Percentiles rank a stretch among this genome's conserved stretches.
Conservation (phyloP, 1,140 invertebrate genomes). For the Rhysida immarginata region DNA sequence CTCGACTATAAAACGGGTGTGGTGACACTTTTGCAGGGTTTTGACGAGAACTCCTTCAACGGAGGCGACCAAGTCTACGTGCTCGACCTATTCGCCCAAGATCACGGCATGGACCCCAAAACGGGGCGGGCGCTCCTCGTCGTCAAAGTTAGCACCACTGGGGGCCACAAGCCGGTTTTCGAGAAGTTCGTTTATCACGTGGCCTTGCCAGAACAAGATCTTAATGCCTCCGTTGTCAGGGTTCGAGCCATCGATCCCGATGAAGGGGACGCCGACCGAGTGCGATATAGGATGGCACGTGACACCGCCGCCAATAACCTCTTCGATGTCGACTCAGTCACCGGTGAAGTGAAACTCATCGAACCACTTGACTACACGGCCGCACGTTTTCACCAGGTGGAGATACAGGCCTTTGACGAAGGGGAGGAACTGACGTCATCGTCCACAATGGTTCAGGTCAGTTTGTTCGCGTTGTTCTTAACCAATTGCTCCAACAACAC, state of each 20-base stretch:
- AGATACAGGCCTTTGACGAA: conserved; percentile 1
- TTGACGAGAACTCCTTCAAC: not conserved
- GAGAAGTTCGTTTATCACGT: conserved; percentile 6
- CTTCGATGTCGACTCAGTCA: conserved; percentile 65
- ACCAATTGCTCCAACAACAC: no score
- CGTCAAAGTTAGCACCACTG: not conserved
- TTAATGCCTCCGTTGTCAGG: not conserved
- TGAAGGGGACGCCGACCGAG: not conserved
- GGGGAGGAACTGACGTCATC: not conserved
- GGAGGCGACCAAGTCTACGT: not conserved
- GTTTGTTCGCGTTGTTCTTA: not conserved
- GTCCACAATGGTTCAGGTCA: not conserved
- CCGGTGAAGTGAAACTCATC: conserved; percentile 63
- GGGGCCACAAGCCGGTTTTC: conserved; percentile 6
- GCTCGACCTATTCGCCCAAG: conserved; percentile 7
- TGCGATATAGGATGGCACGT: not conserved
- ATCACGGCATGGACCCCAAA: conserved; percentile 2
- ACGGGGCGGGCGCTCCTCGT: not conserved
- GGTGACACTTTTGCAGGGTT: not conserved
- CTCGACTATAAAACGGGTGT: not conserved
- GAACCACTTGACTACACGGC: conserved; percentile 55
- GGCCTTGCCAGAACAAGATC: not conserved
- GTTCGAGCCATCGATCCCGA: not conserved
- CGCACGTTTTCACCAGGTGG: not conserved
- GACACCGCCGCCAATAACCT: conserved; percentile 57